These are phyloP conservation scores for Drosophila leonis DNA, from an alignment of 2,888 invertebrate species.

Conservation along the genomic window DNA sequence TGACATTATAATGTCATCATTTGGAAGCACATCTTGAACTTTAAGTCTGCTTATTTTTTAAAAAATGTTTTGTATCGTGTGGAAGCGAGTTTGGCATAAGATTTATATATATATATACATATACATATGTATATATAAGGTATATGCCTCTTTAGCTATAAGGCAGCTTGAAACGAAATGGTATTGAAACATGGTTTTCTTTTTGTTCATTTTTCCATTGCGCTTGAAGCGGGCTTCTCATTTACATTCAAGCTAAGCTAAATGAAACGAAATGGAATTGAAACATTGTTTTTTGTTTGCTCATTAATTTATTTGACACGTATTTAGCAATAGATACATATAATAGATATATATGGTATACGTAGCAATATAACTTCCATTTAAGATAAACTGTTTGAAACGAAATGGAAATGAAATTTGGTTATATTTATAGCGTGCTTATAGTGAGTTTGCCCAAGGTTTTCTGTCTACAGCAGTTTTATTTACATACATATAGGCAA, in stretches of 20 bases:
- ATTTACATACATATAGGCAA: neutral
- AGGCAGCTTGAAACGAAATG: slow-evolving; percentile 5
- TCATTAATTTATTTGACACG: neutral
- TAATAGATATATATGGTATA: no score
- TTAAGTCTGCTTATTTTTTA: neutral
- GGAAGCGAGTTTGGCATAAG: neutral
- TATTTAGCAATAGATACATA: no score
- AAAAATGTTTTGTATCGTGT: neutral
- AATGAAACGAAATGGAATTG: neutral
- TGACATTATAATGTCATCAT: slow-evolving; percentile 51
- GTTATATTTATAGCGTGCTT: neutral
- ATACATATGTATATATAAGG: no score
- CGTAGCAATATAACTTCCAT: neutral
- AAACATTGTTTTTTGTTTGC: neutral
- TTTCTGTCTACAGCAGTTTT: neutral
- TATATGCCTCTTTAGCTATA: no score
- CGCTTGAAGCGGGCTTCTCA: neutral
- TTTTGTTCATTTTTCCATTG: neutral
- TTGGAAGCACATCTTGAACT: slow-evolving; percentile 33
- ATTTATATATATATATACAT: no score
- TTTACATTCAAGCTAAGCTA: neutral
- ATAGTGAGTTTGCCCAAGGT: neutral
- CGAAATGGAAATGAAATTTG: neutral
- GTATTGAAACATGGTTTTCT: neutral
- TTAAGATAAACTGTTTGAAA: neutral